phyloP scores from a whole-genome alignment of 2,797 vertebrate genomes.

The Mareca strepera region DNA sequence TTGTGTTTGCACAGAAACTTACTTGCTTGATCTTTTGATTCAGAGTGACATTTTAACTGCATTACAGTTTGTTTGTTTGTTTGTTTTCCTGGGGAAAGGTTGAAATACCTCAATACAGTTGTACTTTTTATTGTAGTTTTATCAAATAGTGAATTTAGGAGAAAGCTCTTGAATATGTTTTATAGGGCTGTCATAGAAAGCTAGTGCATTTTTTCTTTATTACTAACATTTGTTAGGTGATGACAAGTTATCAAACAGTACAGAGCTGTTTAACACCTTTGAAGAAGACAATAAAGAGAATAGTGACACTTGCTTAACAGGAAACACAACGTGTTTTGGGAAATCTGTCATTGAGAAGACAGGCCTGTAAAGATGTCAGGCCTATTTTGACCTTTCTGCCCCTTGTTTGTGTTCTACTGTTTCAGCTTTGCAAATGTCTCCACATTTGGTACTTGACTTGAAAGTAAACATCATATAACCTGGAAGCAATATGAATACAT shows the following conservation, averaged over 20 bases:
- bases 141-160: neutral
- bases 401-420: neutral
- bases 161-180: neutral
- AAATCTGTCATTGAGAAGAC: slow-evolving; percentile 29
- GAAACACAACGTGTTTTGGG: slow-evolving; percentile 15
- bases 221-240: slow-evolving; percentile 35
- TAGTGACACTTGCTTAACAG: slow-evolving; percentile 34
- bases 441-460: neutral
- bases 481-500: neutral
- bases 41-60: neutral
- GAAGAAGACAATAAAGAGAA: slow-evolving; percentile 5
- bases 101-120: neutral
- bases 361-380: slow-evolving; percentile 16
- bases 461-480: neutral
- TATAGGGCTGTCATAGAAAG: neutral
- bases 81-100: neutral
- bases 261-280: slow-evolving; percentile 46
- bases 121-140: neutral
- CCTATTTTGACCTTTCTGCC: neutral
- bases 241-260: slow-evolving; percentile 51
- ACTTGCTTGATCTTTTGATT: neutral
- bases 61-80: neutral
- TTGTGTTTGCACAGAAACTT: neutral
- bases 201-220: slow-evolving; percentile 28
- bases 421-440: neutral